phyloP scores from a whole-genome alignment of 2,888 invertebrate species.

The Dasypolia templi region DNA sequence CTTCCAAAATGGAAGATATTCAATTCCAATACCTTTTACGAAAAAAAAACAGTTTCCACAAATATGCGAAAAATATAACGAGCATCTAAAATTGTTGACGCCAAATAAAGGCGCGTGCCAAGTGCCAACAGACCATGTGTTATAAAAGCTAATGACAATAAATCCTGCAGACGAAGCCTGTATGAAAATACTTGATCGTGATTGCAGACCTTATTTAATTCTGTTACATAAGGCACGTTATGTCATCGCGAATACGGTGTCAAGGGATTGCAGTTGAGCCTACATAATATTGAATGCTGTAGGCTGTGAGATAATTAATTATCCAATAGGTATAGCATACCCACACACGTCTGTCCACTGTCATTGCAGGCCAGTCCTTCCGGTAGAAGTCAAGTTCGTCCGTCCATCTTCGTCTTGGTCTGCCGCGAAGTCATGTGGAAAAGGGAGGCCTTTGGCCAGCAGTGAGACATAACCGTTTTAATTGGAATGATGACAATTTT shows the following conservation, averaged over 20 bases:
- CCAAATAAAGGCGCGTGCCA: neutral
- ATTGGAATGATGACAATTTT: no score
- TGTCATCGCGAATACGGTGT: conserved; percentile 52
- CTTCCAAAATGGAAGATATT: neutral
- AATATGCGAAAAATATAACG: neutral
- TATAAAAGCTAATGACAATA: conserved; percentile 15
- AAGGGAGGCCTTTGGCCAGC: neutral
- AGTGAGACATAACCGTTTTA: neutral
- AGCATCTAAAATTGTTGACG: neutral
- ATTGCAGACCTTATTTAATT: conserved; percentile 37
- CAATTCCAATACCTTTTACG: no score
- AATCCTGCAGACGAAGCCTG: conserved; percentile 5
- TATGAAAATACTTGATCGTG: conserved; percentile 36
- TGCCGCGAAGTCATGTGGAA: neutral
- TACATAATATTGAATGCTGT: conserved; percentile 14
- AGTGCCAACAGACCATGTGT: conserved; percentile 10
- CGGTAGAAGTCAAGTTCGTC: neutral
- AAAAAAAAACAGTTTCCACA: neutral
- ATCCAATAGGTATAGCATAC: neutral
- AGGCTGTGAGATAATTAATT: conserved; percentile 26
- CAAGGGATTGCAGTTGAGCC: conserved; percentile 47
- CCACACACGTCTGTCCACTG: neutral
- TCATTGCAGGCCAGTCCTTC: neutral
- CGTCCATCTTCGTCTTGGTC: neutral
- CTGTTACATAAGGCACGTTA: conserved; percentile 50